phyloP scores from a whole-genome alignment of 1,140 invertebrate genomes.

The Pseudoatta argentina region DNA sequence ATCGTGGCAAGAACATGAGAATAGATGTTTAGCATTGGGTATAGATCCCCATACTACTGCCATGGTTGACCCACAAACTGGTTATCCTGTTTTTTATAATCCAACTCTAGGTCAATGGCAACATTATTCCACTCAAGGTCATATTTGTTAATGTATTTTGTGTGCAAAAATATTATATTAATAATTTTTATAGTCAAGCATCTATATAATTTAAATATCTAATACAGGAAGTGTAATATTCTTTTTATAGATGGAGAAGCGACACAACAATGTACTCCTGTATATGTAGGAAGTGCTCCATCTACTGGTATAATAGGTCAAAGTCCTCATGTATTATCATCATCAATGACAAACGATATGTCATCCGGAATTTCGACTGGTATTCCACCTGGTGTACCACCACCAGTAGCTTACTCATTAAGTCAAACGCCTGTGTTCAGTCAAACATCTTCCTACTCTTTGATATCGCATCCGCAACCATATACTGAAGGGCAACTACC shows the following conservation, averaged over 20 bases:
- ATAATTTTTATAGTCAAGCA: neutral
- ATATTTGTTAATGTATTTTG: constrained; percentile 27
- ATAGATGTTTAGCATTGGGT: constrained; percentile 88
- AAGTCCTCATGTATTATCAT: constrained; percentile 69
- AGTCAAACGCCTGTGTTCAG: constrained; percentile 75
- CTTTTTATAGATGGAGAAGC: constrained; percentile 74
- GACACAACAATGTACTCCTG: constrained; percentile 74
- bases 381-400: constrained; percentile 75
- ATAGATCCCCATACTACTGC: constrained; percentile 87
- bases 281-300: constrained; percentile 75
- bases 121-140: constrained; percentile 85
- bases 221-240: neutral
- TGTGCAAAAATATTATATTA: constrained; percentile 12
- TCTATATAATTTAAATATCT: neutral
- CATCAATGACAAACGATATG: constrained; percentile 74
- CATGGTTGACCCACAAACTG: constrained; percentile 87
- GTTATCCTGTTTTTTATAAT: constrained; percentile 88
- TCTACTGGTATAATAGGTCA: constrained; percentile 65
- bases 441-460: constrained; percentile 71
- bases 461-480: constrained; percentile 69
- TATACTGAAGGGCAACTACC: constrained; percentile 71
- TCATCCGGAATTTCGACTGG: constrained; percentile 65
- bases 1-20: constrained; percentile 89
- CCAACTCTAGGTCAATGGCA: constrained; percentile 88
- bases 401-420: constrained; percentile 74